Conservation (phyloP, 2,888 invertebrate species). For the Galerucella calmariensis region DNA sequence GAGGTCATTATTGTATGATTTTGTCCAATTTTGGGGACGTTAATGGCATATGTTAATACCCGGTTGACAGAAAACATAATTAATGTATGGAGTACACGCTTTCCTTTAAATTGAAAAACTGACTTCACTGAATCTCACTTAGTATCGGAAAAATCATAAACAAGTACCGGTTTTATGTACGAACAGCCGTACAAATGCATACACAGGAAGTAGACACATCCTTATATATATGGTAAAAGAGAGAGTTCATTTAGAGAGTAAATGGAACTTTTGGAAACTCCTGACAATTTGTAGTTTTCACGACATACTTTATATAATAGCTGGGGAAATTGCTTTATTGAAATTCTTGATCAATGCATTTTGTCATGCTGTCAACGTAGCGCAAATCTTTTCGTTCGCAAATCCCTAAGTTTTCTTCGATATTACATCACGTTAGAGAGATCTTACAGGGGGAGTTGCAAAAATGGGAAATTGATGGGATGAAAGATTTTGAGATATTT, state of each 20-base stretch:
- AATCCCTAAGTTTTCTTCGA: neutral
- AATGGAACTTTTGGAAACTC: neutral
- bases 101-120: too few relatives aligned
- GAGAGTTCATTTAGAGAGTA: neutral
- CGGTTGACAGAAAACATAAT: too few relatives aligned
- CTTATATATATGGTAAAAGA: neutral
- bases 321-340: conserved; percentile 14
- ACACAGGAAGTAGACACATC: too few relatives aligned
- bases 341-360: conserved; percentile 12
- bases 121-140: too few relatives aligned
- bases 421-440: neutral
- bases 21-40: too few relatives aligned
- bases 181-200: too few relatives aligned
- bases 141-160: too few relatives aligned
- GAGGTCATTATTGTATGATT: too few relatives aligned
- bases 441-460: neutral
- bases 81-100: too few relatives aligned
- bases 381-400: neutral
- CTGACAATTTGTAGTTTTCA: conserved; percentile 10
- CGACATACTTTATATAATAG: conserved; percentile 13
- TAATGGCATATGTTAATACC: too few relatives aligned
- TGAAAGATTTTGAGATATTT: neutral
- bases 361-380: neutral
- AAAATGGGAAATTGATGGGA: neutral
- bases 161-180: too few relatives aligned